Conservation (phyloP, 1,140 invertebrate genomes). For the Chymomyza costata region DNA sequence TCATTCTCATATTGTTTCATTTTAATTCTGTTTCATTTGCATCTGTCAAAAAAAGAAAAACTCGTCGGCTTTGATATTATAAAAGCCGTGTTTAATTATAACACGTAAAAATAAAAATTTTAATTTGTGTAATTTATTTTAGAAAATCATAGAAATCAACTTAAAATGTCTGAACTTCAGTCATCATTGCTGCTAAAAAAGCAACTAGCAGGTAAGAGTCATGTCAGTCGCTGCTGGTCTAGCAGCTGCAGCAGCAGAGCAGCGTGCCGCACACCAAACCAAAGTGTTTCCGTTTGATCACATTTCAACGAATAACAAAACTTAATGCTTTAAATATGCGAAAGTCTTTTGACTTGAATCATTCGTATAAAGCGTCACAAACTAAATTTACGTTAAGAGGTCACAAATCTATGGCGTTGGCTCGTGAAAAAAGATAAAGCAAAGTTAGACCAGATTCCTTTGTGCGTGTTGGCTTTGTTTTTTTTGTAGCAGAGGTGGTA, state of each 20-base stretch:
- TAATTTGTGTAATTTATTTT: slow-evolving; percentile 37
- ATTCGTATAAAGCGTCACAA: background rate
- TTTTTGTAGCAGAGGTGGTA: no score
- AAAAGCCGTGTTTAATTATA: slow-evolving; percentile 7
- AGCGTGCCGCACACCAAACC: no score
- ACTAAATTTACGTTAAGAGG: background rate
- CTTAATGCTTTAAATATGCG: background rate
- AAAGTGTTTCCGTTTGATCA: slow-evolving; percentile 20
- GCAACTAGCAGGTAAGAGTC: slow-evolving; percentile 91
- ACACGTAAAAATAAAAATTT: slow-evolving; percentile 14
- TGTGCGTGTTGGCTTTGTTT: no score
- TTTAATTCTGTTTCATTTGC: slow-evolving; percentile 17
- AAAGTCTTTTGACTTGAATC: background rate
- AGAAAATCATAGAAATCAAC: slow-evolving; percentile 17
- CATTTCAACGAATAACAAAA: slow-evolving; percentile 11
- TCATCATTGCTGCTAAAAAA: slow-evolving; percentile 95
- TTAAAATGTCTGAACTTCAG: slow-evolving; percentile 92
- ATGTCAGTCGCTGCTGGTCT: background rate
- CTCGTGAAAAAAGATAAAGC: no score
- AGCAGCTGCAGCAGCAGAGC: background rate
- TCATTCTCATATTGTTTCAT: background rate
- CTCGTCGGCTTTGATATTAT: slow-evolving; percentile 30
- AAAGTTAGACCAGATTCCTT: no score
- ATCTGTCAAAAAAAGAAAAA: slow-evolving; percentile 38
- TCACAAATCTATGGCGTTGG: background rate